Evolutionary conservation across 2,888 invertebrate genomes (phyloP), one percentile per base, ranked within the genome.

Genomic region (Lepidonotus clava): DNA sequence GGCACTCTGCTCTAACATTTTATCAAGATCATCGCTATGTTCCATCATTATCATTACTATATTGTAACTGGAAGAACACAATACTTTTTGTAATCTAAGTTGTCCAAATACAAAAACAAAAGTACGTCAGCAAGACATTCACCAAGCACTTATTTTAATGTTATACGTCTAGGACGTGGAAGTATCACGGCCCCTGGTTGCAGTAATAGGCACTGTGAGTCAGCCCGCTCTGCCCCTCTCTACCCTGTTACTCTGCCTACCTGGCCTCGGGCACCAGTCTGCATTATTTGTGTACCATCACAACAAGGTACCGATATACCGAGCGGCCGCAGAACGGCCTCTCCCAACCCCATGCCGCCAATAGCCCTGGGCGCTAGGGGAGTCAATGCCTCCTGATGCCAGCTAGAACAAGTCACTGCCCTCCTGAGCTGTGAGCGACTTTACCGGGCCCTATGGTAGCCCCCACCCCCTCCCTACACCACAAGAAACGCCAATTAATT

Each of bases 271-370:
- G 61, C 61, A 61, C 28, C 61, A 61, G 61, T 5, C 61, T 28
- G 28, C 61, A 61, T 61, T 24, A 61, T 61, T 76, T 76, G 76
- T 76, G 40, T 76, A 28, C 76, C 76, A 76, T 76, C 76, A 76
- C 76, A 76, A 76, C 76, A 76, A 40, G 76, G 76, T 40, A 61
- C 61, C 61, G 24, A 61, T 61, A 24, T 61, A 28, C 36, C 14
- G 36, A n/a, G 36, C 21, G 40, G 76, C 38, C n/a, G n/a, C 76
- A 40, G 5, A 34, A 21, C 24, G 4, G 76, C 4, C 76, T 38
- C 4, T 36, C 14, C 76, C 24, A 61, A 6, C 11, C 38, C 21
- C 21, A 24, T 34, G 11, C 8, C 76, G 36, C 36, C 76, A 76
- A 76, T 76, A 40, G 76, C 76, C 76, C 14, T n/a, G 8, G 76